phyloP scores from a whole-genome alignment of 2,113 vertebrate species.

The Ivindomyrus marchei region DNA sequence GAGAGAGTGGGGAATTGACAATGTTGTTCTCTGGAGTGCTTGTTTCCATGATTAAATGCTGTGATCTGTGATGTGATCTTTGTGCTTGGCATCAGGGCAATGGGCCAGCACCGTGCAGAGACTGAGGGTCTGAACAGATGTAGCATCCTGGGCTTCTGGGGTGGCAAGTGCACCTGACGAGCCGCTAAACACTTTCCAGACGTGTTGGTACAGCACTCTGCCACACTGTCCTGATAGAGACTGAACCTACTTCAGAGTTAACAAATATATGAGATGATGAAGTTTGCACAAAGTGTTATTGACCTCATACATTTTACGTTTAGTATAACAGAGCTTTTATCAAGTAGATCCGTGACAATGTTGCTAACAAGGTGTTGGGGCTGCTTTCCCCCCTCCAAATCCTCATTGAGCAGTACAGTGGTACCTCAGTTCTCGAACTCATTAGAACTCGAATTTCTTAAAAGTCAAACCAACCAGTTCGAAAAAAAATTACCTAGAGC shows the following conservation, averaged over 20 bases:
- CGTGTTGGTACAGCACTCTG: neutral
- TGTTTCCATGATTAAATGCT: slow-evolving; percentile 99
- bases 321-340: neutral
- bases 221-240: neutral
- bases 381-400: slow-evolving; percentile 41
- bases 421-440: too few species aligned
- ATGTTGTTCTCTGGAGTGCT: slow-evolving; percentile 97
- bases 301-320: neutral
- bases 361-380: slow-evolving; percentile 31
- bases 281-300: neutral
- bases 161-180: slow-evolving; percentile 49
- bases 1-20: slow-evolving; percentile 99
- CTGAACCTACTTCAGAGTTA: neutral
- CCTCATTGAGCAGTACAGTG: slow-evolving; percentile 31
- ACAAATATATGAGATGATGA: neutral
- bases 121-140: slow-evolving; percentile 75
- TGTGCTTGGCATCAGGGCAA: slow-evolving; percentile 94
- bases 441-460: too few species aligned
- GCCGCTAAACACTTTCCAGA: neutral
- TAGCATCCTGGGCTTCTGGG: slow-evolving; percentile 72
- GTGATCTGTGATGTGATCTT: slow-evolving; percentile 96
- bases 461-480: too few species aligned
- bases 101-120: slow-evolving; percentile 79
- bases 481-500: too few species aligned
- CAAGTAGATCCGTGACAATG: neutral